Percentiles rank a stretch among this genome's conserved stretches.
phyloP scores from a whole-genome alignment of 2,888 invertebrate genomes.

The Pimpla rufipes region DNA sequence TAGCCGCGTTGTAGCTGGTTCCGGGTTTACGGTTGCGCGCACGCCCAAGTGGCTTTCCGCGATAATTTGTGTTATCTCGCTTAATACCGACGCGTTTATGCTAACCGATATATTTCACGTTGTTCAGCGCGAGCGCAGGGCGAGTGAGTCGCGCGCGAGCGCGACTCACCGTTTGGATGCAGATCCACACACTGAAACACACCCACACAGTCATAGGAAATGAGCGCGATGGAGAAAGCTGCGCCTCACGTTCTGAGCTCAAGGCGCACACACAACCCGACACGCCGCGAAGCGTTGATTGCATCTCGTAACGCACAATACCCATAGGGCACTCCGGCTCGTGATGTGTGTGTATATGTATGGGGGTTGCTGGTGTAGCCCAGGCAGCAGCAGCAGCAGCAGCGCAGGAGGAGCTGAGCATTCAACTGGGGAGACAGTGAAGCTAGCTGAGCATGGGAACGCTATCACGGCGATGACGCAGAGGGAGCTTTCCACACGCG shows the following conservation, averaged over 20 bases:
- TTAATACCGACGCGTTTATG: conserved; percentile 72
- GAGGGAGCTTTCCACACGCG: background rate
- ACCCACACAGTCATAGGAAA: no score
- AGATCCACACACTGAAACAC: background rate
- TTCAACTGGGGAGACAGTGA: conserved; percentile 38
- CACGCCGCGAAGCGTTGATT: conserved; percentile 73
- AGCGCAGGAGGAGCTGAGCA: background rate
- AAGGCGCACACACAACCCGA: conserved; percentile 66
- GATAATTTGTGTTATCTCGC: conserved; percentile 78
- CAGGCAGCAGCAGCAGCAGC: conserved; percentile 1
- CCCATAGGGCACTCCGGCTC: conserved; percentile 60
- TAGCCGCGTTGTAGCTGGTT: no score
- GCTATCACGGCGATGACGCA: conserved; percentile 22
- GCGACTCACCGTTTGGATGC: background rate
- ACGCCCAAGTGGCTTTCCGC: conserved; percentile 69
- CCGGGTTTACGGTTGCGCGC: conserved; percentile 68
- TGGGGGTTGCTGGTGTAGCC: no score
- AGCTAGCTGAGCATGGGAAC: conserved; percentile 46
- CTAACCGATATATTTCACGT: conserved; percentile 75
- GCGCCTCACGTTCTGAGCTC: conserved; percentile 52
- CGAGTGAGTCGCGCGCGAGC: conserved; percentile 2
- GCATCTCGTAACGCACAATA: conserved; percentile 73
- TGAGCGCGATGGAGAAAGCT: conserved; percentile 34
- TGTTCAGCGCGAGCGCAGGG: conserved; percentile 56
- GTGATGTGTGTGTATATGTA: conserved; percentile 46